A percentile compares a stretch with the other conserved stretches of the same genome.
Conservation (phyloP, 2,888 invertebrate species). For the Archaeoteleia sp. region DNA sequence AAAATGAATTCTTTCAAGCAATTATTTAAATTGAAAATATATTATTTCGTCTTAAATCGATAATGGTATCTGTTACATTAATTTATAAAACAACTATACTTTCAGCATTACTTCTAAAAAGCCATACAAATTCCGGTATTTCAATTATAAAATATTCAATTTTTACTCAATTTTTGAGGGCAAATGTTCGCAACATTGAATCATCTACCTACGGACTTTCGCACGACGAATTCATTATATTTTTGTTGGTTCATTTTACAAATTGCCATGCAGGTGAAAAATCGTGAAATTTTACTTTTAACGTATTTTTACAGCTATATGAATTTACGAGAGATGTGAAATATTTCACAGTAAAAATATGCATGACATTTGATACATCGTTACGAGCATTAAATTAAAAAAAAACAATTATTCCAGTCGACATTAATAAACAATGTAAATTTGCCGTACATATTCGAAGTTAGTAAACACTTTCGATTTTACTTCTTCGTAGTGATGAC, state of each 20-base stretch:
- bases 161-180: conserved; percentile 13
- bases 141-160: conserved; percentile 23
- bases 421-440: not conserved
- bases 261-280: conserved; percentile 13
- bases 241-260: conserved; percentile 10
- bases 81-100: conserved; percentile 1
- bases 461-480: too few relatives aligned
- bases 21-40: too few relatives aligned
- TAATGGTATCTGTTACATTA: too few relatives aligned
- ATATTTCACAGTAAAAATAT: not conserved
- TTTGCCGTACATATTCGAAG: too few relatives aligned
- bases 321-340: not conserved
- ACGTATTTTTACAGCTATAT: conserved; percentile 6
- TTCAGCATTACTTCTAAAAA: conserved; percentile 4
- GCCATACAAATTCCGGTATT: conserved; percentile 15
- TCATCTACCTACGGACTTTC: conserved; percentile 14
- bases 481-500: too few relatives aligned
- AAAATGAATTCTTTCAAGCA: conserved; percentile 3
- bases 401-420: too few relatives aligned
- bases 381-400: too few relatives aligned
- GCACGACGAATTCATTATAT: conserved; percentile 14
- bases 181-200: conserved; percentile 13
- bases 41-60: too few relatives aligned
- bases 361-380: not conserved
- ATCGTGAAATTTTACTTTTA: conserved; percentile 3